A percentile compares a stretch with the other conserved stretches of the same genome.
Conservation (phyloP, 2,797 vertebrate species). For the Phalloptychus januarius region DNA sequence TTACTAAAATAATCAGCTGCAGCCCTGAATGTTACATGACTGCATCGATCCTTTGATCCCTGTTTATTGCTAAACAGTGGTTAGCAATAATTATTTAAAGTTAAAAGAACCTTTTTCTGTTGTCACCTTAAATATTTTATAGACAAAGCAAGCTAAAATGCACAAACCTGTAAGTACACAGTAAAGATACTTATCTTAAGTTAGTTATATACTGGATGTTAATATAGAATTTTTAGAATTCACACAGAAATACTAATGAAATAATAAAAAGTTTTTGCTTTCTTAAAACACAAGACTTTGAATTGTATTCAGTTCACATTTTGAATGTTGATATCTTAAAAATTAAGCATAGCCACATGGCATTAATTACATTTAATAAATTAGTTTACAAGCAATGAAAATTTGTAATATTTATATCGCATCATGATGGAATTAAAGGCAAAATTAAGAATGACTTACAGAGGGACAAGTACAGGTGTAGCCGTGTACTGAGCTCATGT, state of each 20-base stretch:
- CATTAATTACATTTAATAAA: not conserved
- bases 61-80: not conserved
- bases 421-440: not conserved
- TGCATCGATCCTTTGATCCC: not conserved
- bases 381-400: not conserved
- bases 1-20: too few relatives aligned
- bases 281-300: not conserved
- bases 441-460: conserved; percentile 76
- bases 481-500: conserved; percentile 87
- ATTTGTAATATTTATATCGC: not conserved
- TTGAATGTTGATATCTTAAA: not conserved
- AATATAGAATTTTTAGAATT: not conserved
- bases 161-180: not conserved
- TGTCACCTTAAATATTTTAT: not conserved
- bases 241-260: not conserved
- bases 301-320: not conserved
- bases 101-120: not conserved
- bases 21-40: not conserved
- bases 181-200: not conserved
- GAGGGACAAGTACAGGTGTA: conserved; percentile 87
- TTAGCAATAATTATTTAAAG: not conserved
- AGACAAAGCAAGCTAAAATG: not conserved
- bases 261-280: not conserved
- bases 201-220: not conserved
- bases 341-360: not conserved